Percentiles rank a stretch among this genome's conserved stretches.
These are phyloP conservation scores for Sardinella longiceps DNA, from an alignment of 2,797 vertebrate genomes.

Conservation along the genomic window DNA sequence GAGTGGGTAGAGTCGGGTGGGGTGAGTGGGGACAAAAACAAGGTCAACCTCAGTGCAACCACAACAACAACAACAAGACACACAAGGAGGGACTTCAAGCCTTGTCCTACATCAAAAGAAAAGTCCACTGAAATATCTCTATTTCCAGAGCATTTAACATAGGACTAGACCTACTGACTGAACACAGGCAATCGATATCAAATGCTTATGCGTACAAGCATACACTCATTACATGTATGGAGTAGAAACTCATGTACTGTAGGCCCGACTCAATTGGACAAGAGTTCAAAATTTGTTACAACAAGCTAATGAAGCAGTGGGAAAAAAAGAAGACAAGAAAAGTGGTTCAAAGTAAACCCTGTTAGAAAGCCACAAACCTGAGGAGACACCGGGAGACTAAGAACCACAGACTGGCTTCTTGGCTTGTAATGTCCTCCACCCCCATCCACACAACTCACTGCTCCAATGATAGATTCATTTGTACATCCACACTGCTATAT, in stretches of 20 bases:
- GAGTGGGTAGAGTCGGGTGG: neutral
- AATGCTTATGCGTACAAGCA: neutral
- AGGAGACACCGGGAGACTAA: neutral
- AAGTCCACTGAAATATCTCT: too few relatives aligned
- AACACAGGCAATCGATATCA: too few relatives aligned
- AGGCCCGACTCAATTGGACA: neutral
- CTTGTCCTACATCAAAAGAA: too few relatives aligned
- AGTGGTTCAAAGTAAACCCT: neutral
- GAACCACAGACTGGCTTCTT: constrained; percentile 11
- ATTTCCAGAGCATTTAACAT: too few relatives aligned
- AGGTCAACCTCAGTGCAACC: constrained; percentile 2
- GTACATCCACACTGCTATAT: neutral
- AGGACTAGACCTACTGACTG: neutral
- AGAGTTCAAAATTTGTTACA: neutral
- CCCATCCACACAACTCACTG: neutral
- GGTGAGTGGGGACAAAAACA: neutral
- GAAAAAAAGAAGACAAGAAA: neutral
- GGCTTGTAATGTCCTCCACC: neutral
- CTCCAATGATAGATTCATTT: neutral
- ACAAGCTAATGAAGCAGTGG: neutral
- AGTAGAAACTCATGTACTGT: neutral
- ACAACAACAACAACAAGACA: neutral
- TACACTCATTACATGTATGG: neutral
- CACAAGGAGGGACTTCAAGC: neutral
- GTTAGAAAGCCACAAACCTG: neutral